Conservation (phyloP, 1,140 invertebrate species). For the Notospermus geniculatus region DNA sequence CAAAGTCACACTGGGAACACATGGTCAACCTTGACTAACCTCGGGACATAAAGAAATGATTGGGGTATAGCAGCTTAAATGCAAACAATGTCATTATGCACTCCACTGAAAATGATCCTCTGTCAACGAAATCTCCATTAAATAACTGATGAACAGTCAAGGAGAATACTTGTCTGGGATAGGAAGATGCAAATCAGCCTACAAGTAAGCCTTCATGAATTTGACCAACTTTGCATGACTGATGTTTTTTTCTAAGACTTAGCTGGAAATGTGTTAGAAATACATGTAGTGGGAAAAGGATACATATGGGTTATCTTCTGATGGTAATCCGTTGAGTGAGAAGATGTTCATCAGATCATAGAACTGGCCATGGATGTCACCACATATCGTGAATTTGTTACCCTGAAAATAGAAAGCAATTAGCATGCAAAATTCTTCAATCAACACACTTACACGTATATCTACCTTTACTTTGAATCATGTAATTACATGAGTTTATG, state of each 20-base stretch:
- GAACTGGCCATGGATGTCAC: slow-evolving; percentile 99
- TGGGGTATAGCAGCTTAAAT: slow-evolving; percentile 94
- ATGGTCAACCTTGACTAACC: slow-evolving; percentile 60
- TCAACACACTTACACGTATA: background rate
- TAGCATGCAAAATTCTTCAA: background rate
- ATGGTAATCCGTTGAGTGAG: slow-evolving; percentile 92
- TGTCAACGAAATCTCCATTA: slow-evolving; percentile 98
- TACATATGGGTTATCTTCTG: slow-evolving; percentile 93
- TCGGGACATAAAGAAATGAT: slow-evolving; percentile 97
- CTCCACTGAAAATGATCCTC: slow-evolving; percentile 98
- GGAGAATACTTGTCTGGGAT: slow-evolving; percentile 22
- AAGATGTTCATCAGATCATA: slow-evolving; percentile 99
- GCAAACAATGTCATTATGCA: slow-evolving; percentile 98
- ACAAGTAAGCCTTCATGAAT: too few relatives aligned
- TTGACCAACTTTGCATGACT: too few relatives aligned
- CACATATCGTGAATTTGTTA: slow-evolving; percentile 97
- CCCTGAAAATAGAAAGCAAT: slow-evolving; percentile 54
- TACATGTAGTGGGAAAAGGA: slow-evolving; percentile 40
- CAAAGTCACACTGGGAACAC: background rate
- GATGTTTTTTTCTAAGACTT: background rate
- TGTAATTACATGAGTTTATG: slow-evolving; percentile 11
- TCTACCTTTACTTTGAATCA: slow-evolving; percentile 5
- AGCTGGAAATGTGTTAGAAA: too few relatives aligned
- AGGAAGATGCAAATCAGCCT: too few relatives aligned
- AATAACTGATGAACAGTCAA: slow-evolving; percentile 68